Base-by-base conservation (phyloP, 2,113 vertebrate species). In the Hippocampus abdominalis region DNA sequence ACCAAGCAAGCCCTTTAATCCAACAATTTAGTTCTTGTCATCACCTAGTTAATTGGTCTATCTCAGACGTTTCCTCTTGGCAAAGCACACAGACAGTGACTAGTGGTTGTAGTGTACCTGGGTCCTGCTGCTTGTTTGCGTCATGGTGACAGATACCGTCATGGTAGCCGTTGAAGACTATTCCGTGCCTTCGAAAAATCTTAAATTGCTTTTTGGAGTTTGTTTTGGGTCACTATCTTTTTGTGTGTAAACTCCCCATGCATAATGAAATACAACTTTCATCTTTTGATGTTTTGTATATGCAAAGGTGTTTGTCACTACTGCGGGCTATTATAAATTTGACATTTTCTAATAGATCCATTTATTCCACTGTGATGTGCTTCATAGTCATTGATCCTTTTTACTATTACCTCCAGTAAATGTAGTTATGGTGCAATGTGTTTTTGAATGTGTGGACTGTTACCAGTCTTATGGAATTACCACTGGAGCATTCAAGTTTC, bases 1-100 rank as follows among this genome's bases (percentile, higher is more conserved):
- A 64, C 81, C 74, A 80, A 89, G 85, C 85, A 85, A 89, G 81
- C 21, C 81, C 89, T 91, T 84, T 90, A 90, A 91, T 90, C 86
- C 87, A 86, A 74, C 80, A 81, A 74, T 89, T 89, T 87, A 86
- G 80, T 72, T 49, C 23, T 83, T 91, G 89, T 91, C 88, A 88
- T 86, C 89, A 40, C 88, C 78, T 74, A 75, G 74, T 82, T 90
- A 88, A 89, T 90, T 89, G 87, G 77, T 81, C 84, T 74, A 76
- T 79, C 76, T 81, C 72, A 68, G 81, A 85, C 23, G 78, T 80
- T 90, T 91, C 88, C 88, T 86, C 81, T 86, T 87, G 83, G 81
- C 84, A 79, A 75, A 23, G 39, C 23, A 16, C 1, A 13, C 80
- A 73, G 75, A 83, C 75, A 63, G 71, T 80, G 85, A 87, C 78